Conservation (phyloP, 2,797 vertebrate genomes). For the Oceanodroma leucorhoa region DNA sequence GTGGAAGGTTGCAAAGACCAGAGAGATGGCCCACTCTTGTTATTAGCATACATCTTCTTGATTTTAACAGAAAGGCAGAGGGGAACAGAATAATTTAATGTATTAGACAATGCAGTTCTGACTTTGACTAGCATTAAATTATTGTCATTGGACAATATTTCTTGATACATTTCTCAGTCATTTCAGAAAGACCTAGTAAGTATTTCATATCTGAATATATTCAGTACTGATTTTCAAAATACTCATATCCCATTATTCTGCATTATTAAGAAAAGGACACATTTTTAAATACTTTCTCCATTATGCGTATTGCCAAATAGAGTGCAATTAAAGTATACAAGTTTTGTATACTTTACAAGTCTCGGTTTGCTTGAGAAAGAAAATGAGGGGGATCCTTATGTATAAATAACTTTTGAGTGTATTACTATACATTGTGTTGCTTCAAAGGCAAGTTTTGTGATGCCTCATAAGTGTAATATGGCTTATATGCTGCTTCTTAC, state of each 20-base stretch:
- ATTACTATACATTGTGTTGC: background rate
- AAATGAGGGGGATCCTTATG: background rate
- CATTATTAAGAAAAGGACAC: background rate
- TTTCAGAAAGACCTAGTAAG: background rate
- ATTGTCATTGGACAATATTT: background rate
- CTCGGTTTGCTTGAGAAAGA: background rate
- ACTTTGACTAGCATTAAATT: background rate
- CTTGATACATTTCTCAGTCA: background rate
- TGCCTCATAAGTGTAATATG: background rate
- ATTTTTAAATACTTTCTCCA: constrained; percentile 26
- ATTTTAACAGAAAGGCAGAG: constrained; percentile 22
- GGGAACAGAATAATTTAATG: background rate
- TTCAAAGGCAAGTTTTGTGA: background rate
- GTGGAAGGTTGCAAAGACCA: background rate
- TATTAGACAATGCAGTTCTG: background rate
- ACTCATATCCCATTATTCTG: background rate
- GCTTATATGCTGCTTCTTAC: background rate
- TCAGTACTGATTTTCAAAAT: background rate
- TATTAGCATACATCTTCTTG: background rate
- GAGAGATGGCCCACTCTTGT: background rate
- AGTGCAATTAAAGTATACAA: background rate
- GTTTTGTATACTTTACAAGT: too few species aligned
- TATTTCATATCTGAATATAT: background rate
- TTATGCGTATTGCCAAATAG: background rate
- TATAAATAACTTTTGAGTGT: background rate